Percentiles rank a stretch among this genome's conserved stretches.
Evolutionary conservation across 1,140 invertebrate genomes (phyloP).

Genomic region (Drosophila ambigua): DNA sequence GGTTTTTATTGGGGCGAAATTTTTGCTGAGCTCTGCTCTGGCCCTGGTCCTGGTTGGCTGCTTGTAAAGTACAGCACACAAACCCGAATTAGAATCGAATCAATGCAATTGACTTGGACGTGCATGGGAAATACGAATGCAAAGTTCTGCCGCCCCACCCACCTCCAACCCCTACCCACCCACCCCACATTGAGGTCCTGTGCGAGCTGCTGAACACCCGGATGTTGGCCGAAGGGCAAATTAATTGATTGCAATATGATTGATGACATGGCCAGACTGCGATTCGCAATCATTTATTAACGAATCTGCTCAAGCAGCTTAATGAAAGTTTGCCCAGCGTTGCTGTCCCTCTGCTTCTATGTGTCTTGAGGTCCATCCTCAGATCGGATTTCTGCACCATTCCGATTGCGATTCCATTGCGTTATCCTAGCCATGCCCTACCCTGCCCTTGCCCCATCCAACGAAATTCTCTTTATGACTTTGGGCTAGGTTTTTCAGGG

Average conservation of each 20-base stretch:
- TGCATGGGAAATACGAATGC: slow-evolving; percentile 63
- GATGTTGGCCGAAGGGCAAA: slow-evolving; percentile 36
- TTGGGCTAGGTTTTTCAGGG: slow-evolving; percentile 60
- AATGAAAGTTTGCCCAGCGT: slow-evolving; percentile 67
- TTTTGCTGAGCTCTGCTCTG: slow-evolving; percentile 36
- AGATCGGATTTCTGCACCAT: not conserved
- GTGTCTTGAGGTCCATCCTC: not conserved
- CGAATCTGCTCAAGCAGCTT: slow-evolving; percentile 66
- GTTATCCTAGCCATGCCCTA: not conserved
- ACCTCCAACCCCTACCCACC: not conserved
- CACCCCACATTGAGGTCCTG: not conserved
- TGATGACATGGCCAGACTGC: slow-evolving; percentile 71
- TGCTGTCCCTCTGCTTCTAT: not conserved
- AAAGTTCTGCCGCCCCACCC: slow-evolving; percentile 1
- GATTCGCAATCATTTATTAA: slow-evolving; percentile 74
- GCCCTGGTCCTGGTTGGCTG: not conserved
- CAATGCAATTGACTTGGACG: slow-evolving; percentile 71
- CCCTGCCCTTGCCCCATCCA: no score
- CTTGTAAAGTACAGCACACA: slow-evolving; percentile 47
- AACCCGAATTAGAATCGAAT: slow-evolving; percentile 49
- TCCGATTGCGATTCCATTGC: not conserved
- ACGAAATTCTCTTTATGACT: slow-evolving; percentile 37
- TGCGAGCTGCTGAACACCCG: not conserved
- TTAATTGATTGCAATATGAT: slow-evolving; percentile 80
- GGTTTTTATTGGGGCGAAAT: slow-evolving; percentile 49